Evolutionary conservation across 2,888 invertebrate genomes (phyloP).

Genomic region (Miltochrista miniata): DNA sequence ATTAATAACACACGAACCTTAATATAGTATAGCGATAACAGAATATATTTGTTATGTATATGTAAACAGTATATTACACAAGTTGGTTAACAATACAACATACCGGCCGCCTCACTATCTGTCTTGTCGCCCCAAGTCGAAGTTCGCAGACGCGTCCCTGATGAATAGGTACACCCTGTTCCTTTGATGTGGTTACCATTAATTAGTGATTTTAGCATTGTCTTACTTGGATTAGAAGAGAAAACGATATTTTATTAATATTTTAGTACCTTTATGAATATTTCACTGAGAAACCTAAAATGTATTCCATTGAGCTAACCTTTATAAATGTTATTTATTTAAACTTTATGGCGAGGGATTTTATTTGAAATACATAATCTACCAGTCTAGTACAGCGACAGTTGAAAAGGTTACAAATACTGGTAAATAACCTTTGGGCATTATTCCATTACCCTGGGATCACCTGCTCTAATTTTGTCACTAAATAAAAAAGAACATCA

Average conservation of each 20-base stretch:
- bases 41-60: conserved; percentile 1
- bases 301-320: no score
- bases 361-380: no score
- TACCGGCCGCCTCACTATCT: conserved; percentile 39
- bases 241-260: conserved; percentile 39
- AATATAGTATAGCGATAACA: neutral
- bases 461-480: no score
- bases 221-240: conserved; percentile 35
- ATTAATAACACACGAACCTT: neutral
- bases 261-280: conserved; percentile 26
- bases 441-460: no score
- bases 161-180: conserved; percentile 41
- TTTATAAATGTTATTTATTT: no score
- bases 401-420: no score
- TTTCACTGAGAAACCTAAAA: conserved; percentile 4
- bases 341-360: no score
- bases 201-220: conserved; percentile 46
- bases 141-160: conserved; percentile 60
- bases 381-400: no score
- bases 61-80: conserved; percentile 16
- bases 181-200: conserved; percentile 50
- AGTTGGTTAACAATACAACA: conserved; percentile 37
- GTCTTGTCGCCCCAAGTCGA: conserved; percentile 53
- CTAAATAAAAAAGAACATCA: no score
- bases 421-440: no score